These are phyloP conservation scores for Squalus acanthias DNA, from an alignment of 2,797 vertebrate species.

Conservation along the genomic window DNA sequence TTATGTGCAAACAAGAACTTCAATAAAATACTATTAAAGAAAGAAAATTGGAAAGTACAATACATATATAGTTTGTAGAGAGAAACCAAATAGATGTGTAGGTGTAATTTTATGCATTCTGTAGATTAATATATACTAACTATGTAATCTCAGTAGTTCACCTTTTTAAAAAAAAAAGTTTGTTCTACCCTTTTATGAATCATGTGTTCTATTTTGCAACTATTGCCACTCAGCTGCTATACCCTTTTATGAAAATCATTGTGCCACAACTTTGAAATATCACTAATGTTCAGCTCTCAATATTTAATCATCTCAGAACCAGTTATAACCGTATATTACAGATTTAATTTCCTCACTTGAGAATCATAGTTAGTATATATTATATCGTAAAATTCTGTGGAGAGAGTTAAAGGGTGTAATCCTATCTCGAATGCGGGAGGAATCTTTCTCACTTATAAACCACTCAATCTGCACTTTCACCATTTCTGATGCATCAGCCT, in stretches of 20 bases:
- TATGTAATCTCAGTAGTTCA: neutral
- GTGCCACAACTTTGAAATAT: neutral
- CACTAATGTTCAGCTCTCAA: neutral
- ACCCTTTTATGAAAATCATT: neutral
- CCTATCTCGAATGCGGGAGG: neutral
- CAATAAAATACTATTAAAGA: slow-evolving; percentile 21
- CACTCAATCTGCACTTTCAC: neutral
- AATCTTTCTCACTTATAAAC: neutral
- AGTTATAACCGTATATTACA: neutral
- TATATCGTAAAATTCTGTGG: neutral
- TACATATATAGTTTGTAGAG: neutral
- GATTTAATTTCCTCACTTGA: slow-evolving; percentile 4
- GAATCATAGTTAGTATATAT: neutral
- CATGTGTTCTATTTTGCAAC: neutral
- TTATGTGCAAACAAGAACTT: slow-evolving; percentile 2
- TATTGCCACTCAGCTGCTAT: neutral
- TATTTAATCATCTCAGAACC: neutral
- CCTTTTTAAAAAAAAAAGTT: neutral
- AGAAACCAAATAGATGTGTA: neutral
- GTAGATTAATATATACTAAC: slow-evolving; percentile 17
- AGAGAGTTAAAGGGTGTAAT: neutral
- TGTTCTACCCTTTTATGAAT: neutral
- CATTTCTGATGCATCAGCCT: neutral
- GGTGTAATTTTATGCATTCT: neutral
- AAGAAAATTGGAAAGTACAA: neutral